Conservation (phyloP, 1,140 invertebrate species). For the Eurytemora carolleeae region DNA sequence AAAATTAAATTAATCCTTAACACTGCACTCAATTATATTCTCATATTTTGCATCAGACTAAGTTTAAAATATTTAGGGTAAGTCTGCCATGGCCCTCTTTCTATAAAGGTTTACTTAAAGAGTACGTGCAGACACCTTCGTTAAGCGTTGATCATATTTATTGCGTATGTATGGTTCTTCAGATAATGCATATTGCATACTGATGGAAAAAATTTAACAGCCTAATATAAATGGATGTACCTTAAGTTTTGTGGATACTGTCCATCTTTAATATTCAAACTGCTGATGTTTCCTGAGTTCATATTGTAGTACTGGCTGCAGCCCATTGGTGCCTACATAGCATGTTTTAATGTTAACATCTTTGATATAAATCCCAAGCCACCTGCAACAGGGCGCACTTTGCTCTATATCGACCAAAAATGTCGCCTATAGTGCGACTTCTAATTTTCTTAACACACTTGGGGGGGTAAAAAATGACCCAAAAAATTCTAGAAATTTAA, state of each 20-base stretch:
- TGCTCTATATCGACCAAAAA: background rate
- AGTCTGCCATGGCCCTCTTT: background rate
- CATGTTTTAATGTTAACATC: background rate
- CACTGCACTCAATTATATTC: no score
- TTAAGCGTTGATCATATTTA: background rate
- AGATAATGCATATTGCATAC: background rate
- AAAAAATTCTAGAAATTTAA: background rate
- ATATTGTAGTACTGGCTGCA: background rate
- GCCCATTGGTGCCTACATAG: background rate
- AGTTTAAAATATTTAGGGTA: no score
- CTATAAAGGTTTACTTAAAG: background rate
- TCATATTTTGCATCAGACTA: no score
- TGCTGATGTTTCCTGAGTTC: background rate
- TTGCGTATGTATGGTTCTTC: background rate
- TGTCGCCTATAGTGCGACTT: background rate
- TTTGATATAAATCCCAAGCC: no score
- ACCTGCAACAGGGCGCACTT: no score
- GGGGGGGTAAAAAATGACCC: background rate
- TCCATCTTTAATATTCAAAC: background rate
- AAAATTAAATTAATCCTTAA: no score
- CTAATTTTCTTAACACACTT: background rate
- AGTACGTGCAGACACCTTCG: background rate
- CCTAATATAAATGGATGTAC: background rate
- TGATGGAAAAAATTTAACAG: background rate
- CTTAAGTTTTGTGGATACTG: background rate